Conservation (phyloP, 2,888 invertebrate genomes). For the Archips xylosteana region DNA sequence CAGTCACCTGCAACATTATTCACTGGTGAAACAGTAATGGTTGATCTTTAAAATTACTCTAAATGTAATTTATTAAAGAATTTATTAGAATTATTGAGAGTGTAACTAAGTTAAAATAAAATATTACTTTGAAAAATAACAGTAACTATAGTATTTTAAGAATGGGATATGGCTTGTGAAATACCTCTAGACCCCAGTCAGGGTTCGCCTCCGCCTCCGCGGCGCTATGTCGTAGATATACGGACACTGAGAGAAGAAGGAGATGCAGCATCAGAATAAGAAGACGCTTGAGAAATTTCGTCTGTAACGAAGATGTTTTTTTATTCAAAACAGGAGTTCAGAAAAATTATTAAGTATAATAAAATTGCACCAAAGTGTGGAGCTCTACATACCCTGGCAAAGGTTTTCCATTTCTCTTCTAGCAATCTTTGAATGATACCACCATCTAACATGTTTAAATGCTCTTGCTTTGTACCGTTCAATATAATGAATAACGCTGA, state of each 20-base stretch:
- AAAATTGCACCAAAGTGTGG: neutral
- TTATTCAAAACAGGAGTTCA: too few species aligned
- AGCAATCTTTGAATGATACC: conserved; percentile 98
- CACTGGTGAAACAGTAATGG: neutral
- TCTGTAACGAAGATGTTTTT: conserved; percentile 79
- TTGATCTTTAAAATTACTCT: neutral
- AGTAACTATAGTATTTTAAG: too few species aligned
- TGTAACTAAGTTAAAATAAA: too few species aligned
- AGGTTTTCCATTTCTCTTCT: conserved; percentile 99
- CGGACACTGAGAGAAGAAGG: conserved; percentile 93
- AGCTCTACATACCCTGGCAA: conserved; percentile 90
- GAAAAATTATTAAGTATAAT: too few species aligned
- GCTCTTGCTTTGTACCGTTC: conserved; percentile 98
- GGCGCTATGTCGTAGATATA: conserved; percentile 92
- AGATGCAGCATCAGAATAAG: conserved; percentile 95
- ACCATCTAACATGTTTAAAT: conserved; percentile 99
- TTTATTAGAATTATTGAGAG: too few species aligned
- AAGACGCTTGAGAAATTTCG: conserved; percentile 96
- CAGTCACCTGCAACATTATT: conserved; percentile 50
- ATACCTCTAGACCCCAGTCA: conserved; percentile 69
- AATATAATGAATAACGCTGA: conserved; percentile 98
- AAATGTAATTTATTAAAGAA: too few species aligned
- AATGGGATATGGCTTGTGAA: conserved; percentile 6
- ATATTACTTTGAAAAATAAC: too few species aligned
- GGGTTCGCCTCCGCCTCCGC: conserved; percentile 69